These are phyloP conservation scores for Capreolus pygargus DNA, from an alignment of 2,113 vertebrate genomes.

Conservation along the genomic window DNA sequence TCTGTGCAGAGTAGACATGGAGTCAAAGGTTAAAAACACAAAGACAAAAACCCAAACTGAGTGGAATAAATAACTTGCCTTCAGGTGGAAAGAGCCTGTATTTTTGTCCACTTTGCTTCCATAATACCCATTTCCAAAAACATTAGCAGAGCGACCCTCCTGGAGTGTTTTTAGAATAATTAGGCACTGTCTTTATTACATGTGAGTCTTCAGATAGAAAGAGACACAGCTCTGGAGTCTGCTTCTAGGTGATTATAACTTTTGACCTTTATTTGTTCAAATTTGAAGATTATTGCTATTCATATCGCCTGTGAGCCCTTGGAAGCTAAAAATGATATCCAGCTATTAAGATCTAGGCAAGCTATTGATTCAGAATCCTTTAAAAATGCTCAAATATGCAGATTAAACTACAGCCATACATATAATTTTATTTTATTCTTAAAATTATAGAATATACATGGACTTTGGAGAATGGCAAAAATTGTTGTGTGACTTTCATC, in stretches of 20 bases:
- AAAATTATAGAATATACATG: neutral
- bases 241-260: slow-evolving; percentile 14
- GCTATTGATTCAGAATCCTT: slow-evolving; percentile 1
- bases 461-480: neutral
- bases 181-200: slow-evolving; percentile 9
- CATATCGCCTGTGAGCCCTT: slow-evolving; percentile 17
- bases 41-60: slow-evolving; percentile 44
- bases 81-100: neutral
- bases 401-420: neutral
- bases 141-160: neutral
- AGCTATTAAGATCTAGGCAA: neutral
- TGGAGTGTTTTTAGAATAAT: slow-evolving; percentile 56
- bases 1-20: slow-evolving; percentile 7
- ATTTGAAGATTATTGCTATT: slow-evolving; percentile 60
- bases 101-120: slow-evolving; percentile 14
- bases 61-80: slow-evolving; percentile 39
- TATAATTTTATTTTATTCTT: slow-evolving; percentile 30
- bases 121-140: neutral
- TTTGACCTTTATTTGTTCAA: slow-evolving; percentile 51
- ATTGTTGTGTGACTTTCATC: neutral
- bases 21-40: slow-evolving; percentile 66
- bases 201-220: slow-evolving; percentile 15
- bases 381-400: neutral
- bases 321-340: slow-evolving; percentile 47
- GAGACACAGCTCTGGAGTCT: neutral